phyloP scores from a whole-genome alignment of 2,888 invertebrate genomes.

The Pseudanteris insignis region DNA sequence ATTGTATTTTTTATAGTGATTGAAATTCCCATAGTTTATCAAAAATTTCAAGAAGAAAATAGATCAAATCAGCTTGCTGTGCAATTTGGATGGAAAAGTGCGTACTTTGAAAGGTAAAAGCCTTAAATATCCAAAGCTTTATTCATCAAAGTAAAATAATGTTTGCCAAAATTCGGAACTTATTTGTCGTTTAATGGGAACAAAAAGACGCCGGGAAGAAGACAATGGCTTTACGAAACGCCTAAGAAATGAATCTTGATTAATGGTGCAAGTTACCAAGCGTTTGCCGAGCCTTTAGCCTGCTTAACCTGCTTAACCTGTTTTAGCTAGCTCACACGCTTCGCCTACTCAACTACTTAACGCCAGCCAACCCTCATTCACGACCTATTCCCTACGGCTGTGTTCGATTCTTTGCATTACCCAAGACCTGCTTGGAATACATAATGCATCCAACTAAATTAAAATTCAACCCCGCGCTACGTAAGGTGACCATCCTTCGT shows the following conservation, averaged over 20 bases:
- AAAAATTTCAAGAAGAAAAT: too few relatives aligned
- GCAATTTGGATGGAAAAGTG: too few relatives aligned
- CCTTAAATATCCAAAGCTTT: constrained; percentile 1
- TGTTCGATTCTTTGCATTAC: constrained; percentile 30
- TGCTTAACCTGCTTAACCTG: constrained; percentile 28
- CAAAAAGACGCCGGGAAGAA: neutral
- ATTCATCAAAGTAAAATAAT: too few relatives aligned
- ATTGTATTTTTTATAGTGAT: too few relatives aligned
- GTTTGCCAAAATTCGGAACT: neutral
- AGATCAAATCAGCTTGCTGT: too few relatives aligned
- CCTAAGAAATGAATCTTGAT: constrained; percentile 49
- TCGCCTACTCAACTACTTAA: constrained; percentile 23
- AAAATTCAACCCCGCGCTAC: constrained; percentile 57
- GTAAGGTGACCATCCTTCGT: constrained; percentile 29
- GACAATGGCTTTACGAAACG: constrained; percentile 9
- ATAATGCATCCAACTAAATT: constrained; percentile 58
- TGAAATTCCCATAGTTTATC: too few relatives aligned
- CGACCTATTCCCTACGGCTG: constrained; percentile 6
- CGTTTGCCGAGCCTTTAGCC: constrained; percentile 18
- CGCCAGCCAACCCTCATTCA: constrained; percentile 20
- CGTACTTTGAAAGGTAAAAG: too few relatives aligned
- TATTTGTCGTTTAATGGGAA: constrained; percentile 1
- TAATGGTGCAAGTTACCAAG: constrained; percentile 61
- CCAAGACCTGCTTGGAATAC: constrained; percentile 55
- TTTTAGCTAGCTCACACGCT: constrained; percentile 18